Evolutionary conservation across 2,113 vertebrate genomes (phyloP).

Genomic region (Tupaia tana): DNA sequence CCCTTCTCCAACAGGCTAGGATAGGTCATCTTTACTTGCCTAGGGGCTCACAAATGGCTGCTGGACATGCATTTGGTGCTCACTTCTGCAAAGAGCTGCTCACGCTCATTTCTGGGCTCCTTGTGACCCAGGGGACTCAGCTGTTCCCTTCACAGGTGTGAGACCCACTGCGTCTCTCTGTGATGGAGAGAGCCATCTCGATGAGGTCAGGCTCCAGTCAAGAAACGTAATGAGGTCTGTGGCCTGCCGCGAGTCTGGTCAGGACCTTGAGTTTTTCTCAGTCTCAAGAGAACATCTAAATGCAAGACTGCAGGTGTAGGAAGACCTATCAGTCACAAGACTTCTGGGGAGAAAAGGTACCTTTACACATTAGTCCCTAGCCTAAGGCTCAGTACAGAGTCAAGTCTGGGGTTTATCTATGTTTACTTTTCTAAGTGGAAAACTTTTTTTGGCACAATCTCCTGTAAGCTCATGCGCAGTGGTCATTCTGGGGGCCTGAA

Average conservation of each 20-base stretch:
- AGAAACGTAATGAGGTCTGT: neutral
- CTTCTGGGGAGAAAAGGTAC: neutral
- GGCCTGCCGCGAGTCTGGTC: neutral
- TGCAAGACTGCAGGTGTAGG: neutral
- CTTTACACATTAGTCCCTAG: neutral
- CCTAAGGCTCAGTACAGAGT: neutral
- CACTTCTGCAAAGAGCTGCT: neutral
- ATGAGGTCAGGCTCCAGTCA: neutral
- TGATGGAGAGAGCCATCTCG: neutral
- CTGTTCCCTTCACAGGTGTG: neutral
- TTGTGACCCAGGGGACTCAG: neutral
- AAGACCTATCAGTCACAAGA: neutral
- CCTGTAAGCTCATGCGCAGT: neutral
- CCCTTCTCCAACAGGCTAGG: neutral
- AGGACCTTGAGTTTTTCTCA: neutral
- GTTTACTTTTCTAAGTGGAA: conserved; percentile 2
- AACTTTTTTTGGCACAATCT: neutral
- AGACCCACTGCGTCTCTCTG: neutral
- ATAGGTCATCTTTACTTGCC: neutral
- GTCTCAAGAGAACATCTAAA: neutral
- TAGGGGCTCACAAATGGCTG: neutral
- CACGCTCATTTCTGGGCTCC: neutral
- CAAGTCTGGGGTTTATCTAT: neutral
- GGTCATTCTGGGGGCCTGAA: neutral
- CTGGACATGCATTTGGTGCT: neutral